Base-by-base conservation (phyloP, 2,113 vertebrate species). In the Hippocampus comes region DNA sequence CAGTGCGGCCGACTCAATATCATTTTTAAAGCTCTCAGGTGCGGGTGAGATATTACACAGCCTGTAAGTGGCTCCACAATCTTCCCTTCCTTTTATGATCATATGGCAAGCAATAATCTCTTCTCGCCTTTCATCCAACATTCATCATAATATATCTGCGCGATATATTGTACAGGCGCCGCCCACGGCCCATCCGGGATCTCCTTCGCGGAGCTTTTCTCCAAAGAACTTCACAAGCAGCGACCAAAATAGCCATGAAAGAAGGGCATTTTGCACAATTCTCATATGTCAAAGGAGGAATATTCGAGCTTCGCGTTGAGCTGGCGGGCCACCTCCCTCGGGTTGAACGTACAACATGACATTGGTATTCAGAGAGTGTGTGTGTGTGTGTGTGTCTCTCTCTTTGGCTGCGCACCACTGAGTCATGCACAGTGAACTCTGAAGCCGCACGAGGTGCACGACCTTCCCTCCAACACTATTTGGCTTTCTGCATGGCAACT, bases 391-490 rank as follows among this genome's bases (percentile, higher is more conserved):
- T 73, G 68, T 46, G 75, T 67, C 21, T 76, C 67, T 23, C 65
- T 21, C 57, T 69, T 63, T 79, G 75, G 73, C 66, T 78, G 82
- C 82, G 72, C 76, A 78, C 71, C 70, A 82, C 73, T 89, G 78
- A 86, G 79, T 89, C 86, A 89, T 69, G 66, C 76, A 75, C 55
- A 76, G 69, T 85, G 78, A 85, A 83, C 78, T 83, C 75, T 70
- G 70, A 72, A 38, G 81, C 67, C 71, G 74, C 64, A 59, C 60
- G 25, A 68, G 78, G 79, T 85, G 63, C 84, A 81, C 66, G 82
- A 90, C 88, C 86, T 89, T 85, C 83, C 75, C 84, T 78, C 76
- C 75, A 80, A 86, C 78, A 75, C 79, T 61, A 77, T 55, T 79
- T 71, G 75, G 71, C 88, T 78, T 73, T 76, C 81, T 75, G 73